Percentiles rank a stretch among this genome's conserved stretches.
Evolutionary conservation across 2,797 vertebrate species (phyloP).

Genomic region (Dipus sagitta): DNA sequence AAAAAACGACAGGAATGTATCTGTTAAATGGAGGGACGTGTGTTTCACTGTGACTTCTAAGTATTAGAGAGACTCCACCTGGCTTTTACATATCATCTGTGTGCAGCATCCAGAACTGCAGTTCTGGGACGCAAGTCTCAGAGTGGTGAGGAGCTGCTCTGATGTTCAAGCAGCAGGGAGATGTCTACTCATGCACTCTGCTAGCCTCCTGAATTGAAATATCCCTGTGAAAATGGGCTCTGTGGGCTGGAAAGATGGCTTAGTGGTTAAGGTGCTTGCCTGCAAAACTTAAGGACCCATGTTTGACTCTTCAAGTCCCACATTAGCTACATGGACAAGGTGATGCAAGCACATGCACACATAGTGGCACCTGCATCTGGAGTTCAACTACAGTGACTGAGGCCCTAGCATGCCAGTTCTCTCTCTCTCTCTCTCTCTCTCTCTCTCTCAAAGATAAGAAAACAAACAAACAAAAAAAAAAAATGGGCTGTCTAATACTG

Average conservation of each 20-base stretch:
- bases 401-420: too few species aligned
- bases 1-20: not conserved
- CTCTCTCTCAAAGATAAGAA: too few species aligned
- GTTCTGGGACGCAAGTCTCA: rapidly evolving
- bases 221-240: not conserved
- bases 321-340: too few species aligned
- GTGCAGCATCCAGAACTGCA: not conserved
- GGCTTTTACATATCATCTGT: not conserved
- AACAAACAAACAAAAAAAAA: too few species aligned
- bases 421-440: too few species aligned
- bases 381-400: too few species aligned
- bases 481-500: too few species aligned
- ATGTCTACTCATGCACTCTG: rapidly evolving
- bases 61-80: not conserved
- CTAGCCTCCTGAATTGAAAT: not conserved
- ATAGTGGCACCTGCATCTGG: too few species aligned
- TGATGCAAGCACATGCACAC: too few species aligned
- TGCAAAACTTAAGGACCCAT: too few species aligned
- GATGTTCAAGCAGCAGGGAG: rapidly evolving
- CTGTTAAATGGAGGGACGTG: not conserved
- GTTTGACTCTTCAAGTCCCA: too few species aligned
- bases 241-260: not conserved
- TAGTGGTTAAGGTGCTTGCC: too few species aligned
- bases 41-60: not conserved
- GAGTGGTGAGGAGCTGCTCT: rapidly evolving